Percentiles rank a stretch among this genome's conserved stretches.
Evolutionary conservation across 1,140 invertebrate species (phyloP).

Genomic region (Melitaea cinxia): DNA sequence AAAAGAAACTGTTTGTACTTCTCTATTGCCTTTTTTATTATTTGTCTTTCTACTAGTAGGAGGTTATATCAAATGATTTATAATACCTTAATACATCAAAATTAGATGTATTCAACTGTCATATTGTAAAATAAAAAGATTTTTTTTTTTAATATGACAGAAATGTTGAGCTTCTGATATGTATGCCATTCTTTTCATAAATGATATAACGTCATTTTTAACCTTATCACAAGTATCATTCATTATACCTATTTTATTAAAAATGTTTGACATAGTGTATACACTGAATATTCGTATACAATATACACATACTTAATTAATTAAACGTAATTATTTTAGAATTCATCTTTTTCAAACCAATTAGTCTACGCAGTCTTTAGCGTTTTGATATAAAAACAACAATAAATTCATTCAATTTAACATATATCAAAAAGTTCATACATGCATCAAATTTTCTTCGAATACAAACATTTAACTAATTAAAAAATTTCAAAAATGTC

Average conservation of each 20-base stretch:
- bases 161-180: slow-evolving; percentile 41
- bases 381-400: slow-evolving; percentile 17
- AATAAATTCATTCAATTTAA: slow-evolving; percentile 20
- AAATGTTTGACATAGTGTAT: slow-evolving; percentile 16
- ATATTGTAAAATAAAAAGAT: slow-evolving; percentile 16
- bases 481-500: slow-evolving; percentile 22
- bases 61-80: slow-evolving; percentile 4
- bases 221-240: slow-evolving; percentile 22
- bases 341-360: slow-evolving; percentile 18
- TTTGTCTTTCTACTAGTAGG: slow-evolving; percentile 22
- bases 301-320: not conserved
- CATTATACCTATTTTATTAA: slow-evolving; percentile 13
- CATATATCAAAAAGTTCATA: slow-evolving; percentile 1
- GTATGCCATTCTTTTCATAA: slow-evolving; percentile 30
- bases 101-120: slow-evolving; percentile 21
- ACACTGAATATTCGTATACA: slow-evolving; percentile 27
- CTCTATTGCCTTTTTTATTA: slow-evolving; percentile 16
- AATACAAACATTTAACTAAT: slow-evolving; percentile 23
- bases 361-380: slow-evolving; percentile 31
- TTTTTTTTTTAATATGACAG: slow-evolving; percentile 14
- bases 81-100: not conserved
- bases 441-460: slow-evolving; percentile 10
- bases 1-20: slow-evolving; percentile 42
- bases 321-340: slow-evolving; percentile 4
- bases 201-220: slow-evolving; percentile 19